Percentiles rank a stretch among this genome's conserved stretches.
These are phyloP conservation scores for Disparrhopalites patrizii DNA, from an alignment of 2,888 invertebrate genomes.

Conservation along the genomic window DNA sequence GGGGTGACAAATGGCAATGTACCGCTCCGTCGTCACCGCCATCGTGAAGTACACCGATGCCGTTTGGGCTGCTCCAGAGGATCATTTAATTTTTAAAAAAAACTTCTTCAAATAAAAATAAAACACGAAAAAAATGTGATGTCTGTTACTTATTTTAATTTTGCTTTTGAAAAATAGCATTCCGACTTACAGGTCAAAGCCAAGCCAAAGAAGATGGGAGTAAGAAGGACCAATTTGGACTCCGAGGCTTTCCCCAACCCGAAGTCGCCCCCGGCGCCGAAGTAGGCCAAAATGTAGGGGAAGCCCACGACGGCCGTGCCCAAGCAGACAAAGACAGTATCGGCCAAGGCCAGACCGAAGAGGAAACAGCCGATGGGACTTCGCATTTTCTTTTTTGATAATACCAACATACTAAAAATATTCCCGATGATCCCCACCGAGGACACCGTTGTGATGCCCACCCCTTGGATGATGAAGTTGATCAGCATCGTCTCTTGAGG, in stretches of 20 bases:
- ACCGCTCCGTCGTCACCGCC: constrained; percentile 39
- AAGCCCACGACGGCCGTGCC: constrained; percentile 79
- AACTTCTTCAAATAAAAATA: too few relatives aligned
- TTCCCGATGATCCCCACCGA: constrained; percentile 75
- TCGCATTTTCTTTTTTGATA: constrained; percentile 88
- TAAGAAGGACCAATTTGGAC: constrained; percentile 15
- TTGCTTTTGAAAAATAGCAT: too few relatives aligned
- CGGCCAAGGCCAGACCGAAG: constrained; percentile 87
- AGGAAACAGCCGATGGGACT: constrained; percentile 92
- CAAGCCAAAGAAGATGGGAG: constrained; percentile 21
- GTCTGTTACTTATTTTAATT: too few relatives aligned
- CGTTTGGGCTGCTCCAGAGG: constrained; percentile 38
- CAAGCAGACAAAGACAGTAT: constrained; percentile 80
- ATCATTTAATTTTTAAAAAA: too few relatives aligned
- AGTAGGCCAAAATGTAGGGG: constrained; percentile 52
- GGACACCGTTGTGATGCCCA: constrained; percentile 71
- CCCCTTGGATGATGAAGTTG: constrained; percentile 76
- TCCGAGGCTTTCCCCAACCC: neutral
- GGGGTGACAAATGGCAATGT: constrained; percentile 27
- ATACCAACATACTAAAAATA: constrained; percentile 80
- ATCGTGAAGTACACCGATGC: constrained; percentile 38
- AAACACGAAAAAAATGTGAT: too few relatives aligned
- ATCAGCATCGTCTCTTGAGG: constrained; percentile 50
- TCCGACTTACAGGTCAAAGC: constrained; percentile 27
- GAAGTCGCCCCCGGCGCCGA: neutral